A percentile compares a stretch with the other conserved stretches of the same genome.
phyloP scores from a whole-genome alignment of 2,113 vertebrate species.

The Tringa solitaria region DNA sequence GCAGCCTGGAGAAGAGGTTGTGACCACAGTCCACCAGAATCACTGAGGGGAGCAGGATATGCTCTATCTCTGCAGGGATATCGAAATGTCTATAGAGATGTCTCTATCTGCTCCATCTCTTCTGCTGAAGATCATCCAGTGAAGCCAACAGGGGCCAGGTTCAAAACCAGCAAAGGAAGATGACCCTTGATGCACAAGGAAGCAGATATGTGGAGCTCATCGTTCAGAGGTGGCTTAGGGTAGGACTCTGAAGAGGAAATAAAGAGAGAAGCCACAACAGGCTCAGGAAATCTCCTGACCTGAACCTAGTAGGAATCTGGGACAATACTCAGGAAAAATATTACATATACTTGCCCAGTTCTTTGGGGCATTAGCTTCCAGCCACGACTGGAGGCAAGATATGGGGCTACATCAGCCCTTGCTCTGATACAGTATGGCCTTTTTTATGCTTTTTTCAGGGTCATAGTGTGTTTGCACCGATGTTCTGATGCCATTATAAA shows the following conservation, averaged over 20 bases:
- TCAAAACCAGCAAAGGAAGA: not conserved
- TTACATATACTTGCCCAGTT: not conserved
- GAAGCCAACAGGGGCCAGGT: not conserved
- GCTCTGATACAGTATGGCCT: not conserved
- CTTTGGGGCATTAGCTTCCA: not conserved
- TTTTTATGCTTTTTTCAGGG: not conserved
- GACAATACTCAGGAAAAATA: not conserved
- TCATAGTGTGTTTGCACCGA: not conserved
- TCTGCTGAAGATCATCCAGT: not conserved
- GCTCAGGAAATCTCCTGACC: not conserved
- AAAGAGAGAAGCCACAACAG: not conserved
- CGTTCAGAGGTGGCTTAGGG: not conserved
- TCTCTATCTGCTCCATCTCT: not conserved
- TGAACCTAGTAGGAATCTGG: not conserved
- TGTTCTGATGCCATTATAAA: not conserved
- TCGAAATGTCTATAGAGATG: too few relatives aligned
- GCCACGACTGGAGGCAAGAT: not conserved
- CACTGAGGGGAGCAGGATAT: not conserved
- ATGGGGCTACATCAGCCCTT: not conserved
- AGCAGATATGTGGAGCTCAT: not conserved
- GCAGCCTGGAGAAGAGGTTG: not conserved
- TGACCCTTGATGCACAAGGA: not conserved
- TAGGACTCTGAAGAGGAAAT: not conserved
- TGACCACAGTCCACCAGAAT: not conserved
- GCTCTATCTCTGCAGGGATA: not conserved